phyloP scores from a whole-genome alignment of 2,113 vertebrate genomes.

The pig (Sus scrofa) region DNA sequence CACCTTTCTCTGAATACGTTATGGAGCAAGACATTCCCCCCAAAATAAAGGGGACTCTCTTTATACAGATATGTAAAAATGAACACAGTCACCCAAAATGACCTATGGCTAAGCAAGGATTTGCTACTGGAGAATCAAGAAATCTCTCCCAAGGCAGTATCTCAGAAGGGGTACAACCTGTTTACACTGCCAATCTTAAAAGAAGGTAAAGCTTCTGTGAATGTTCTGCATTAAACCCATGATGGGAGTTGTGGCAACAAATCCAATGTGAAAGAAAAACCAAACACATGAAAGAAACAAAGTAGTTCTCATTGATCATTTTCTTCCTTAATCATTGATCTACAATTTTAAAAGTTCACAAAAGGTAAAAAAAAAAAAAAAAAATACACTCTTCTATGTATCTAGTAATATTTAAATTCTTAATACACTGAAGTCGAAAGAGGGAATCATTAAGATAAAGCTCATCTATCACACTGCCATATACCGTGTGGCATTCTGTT shows the following conservation, averaged over 20 bases:
- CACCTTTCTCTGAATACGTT: neutral
- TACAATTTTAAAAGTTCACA: conserved; percentile 14
- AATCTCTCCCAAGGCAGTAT: neutral
- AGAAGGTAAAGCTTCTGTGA: neutral
- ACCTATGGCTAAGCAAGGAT: neutral
- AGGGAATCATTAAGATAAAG: conserved; percentile 81
- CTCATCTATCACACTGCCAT: conserved; percentile 86
- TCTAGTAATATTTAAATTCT: neutral
- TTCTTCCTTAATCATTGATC: neutral
- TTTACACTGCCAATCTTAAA: neutral
- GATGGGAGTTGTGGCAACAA: neutral
- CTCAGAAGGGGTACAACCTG: neutral
- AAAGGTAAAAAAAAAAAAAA: neutral
- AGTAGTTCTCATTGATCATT: neutral
- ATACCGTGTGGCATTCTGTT: conserved; percentile 90
- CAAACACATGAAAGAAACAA: neutral
- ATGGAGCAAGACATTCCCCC: neutral
- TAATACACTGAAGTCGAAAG: conserved; percentile 58
- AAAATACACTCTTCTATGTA: neutral
- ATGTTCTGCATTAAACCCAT: neutral
- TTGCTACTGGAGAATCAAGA: neutral
- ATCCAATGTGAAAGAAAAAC: neutral
- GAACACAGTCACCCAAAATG: neutral
- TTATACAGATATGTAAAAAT: neutral
- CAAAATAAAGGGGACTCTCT: neutral